Base-by-base conservation (phyloP, 2,888 invertebrate genomes). In the Scotopteryx bipunctaria region DNA sequence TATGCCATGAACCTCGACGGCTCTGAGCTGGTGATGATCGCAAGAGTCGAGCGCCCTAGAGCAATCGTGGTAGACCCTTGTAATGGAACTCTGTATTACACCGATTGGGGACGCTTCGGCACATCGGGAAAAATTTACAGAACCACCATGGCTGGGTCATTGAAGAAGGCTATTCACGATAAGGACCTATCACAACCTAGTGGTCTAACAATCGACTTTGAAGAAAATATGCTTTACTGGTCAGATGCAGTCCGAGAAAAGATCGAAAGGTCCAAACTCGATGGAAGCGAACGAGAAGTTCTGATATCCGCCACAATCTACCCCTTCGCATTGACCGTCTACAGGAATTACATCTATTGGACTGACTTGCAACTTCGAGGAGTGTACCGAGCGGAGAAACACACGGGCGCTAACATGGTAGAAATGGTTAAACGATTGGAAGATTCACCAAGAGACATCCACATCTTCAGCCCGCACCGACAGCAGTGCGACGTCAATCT, bases 61-160 rank as follows among this genome's bases (percentile, higher is more conserved):
- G 98, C 99, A 0, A 96, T 99, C 47, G 98, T 98, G 0, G 93
- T 99, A 0, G 98, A 99, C 87, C 99, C 99, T 0, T 99, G 99
- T 87, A 96, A 96, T 72, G 99, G 98, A 8, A 95, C 96, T 0
- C 83, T 99, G 9, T 99, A 97, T 83, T 99, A 95, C 84, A 98
- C 98, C 0, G 99, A 99, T 75, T 98, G 98, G 98, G 98, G 98
- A 8, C 92, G 97, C 55, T 97, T 97, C 73, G 97, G 98, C 3
- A 96, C 96, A 0, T 95, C 96, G 0, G 98, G 98, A 0, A 97
- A 98, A 80, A 99, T 99, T 47, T 97, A 97, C 80, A 92, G 97
- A 57, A 96, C 98, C 0, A 98, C 99, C 0, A 98, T 99, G 97
- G 98, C 98, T 0, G 99, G 99, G 2, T 98, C 98, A 0, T 82